These are phyloP conservation scores for western clawed frog (Xenopus tropicalis) DNA, from an alignment of 2,113 vertebrate genomes.

Conservation along the genomic window DNA sequence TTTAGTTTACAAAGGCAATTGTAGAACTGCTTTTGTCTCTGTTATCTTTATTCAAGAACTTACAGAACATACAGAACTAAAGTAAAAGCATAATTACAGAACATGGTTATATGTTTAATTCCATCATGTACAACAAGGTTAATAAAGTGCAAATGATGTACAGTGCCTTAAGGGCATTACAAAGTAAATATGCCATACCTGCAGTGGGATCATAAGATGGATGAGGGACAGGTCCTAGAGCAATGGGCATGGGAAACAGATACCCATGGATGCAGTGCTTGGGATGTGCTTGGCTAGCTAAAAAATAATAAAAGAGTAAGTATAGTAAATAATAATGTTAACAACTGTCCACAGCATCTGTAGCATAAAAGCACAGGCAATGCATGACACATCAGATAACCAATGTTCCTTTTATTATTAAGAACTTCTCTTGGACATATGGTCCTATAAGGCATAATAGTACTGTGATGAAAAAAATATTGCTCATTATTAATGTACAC, in stretches of 20 bases:
- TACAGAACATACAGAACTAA: too few species aligned
- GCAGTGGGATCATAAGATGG: slow-evolving; percentile 76
- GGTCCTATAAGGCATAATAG: too few species aligned
- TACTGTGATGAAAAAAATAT: too few species aligned
- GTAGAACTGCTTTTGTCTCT: too few species aligned
- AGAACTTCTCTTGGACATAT: too few species aligned
- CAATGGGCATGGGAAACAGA: slow-evolving; percentile 81
- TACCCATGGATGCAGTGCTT: slow-evolving; percentile 81
- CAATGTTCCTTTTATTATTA: neutral
- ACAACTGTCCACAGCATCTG: neutral
- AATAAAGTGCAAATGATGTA: too few species aligned
- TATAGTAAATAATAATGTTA: neutral
- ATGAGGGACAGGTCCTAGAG: slow-evolving; percentile 74
- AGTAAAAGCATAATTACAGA: too few species aligned
- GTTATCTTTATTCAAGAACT: too few species aligned
- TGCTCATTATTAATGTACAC: too few species aligned
- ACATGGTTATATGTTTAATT: too few species aligned
- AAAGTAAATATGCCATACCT: slow-evolving; percentile 58
- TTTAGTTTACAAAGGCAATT: too few species aligned
- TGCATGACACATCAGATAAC: neutral
- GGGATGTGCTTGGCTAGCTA: slow-evolving; percentile 77
- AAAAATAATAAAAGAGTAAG: slow-evolving; percentile 22
- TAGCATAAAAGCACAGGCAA: neutral
- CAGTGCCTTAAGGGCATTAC: neutral
- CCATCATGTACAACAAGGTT: too few species aligned